phyloP scores from a whole-genome alignment of 92 coral and sea anemone species.

The Palythoa caribaeorum region DNA sequence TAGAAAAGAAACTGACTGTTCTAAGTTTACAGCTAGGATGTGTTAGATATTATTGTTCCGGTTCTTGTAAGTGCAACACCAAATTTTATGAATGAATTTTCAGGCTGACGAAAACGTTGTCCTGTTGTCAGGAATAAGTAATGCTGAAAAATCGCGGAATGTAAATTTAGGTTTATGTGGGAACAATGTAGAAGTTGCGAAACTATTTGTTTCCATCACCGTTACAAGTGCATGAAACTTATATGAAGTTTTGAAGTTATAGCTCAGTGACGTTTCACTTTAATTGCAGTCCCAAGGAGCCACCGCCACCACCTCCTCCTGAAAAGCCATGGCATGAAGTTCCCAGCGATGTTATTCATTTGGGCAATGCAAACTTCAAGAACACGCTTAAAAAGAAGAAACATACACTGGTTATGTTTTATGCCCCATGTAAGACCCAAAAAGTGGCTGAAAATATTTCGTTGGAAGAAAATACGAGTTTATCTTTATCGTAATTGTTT shows the following conservation, averaged over 20 bases:
- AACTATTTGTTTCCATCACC: neutral
- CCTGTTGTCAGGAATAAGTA: too few species aligned
- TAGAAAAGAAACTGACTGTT: too few species aligned
- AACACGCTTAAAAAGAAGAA: slow-evolving; percentile 92
- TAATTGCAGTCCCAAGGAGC: slow-evolving; percentile 89
- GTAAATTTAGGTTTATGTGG: neutral
- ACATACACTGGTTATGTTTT: slow-evolving; percentile 98
- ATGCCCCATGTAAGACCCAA: slow-evolving; percentile 94
- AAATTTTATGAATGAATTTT: too few species aligned
- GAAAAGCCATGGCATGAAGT: slow-evolving; percentile 96
- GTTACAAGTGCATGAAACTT: neutral
- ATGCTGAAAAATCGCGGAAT: neutral
- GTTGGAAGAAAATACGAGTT: neutral
- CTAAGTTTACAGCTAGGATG: too few species aligned
- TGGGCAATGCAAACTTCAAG: slow-evolving; percentile 86
- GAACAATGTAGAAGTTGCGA: neutral
- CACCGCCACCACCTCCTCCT: slow-evolving; percentile 98
- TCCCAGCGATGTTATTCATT: slow-evolving; percentile 80
- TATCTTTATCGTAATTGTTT: too few species aligned
- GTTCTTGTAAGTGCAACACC: too few species aligned
- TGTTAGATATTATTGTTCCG: too few species aligned
- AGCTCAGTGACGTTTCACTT: neutral
- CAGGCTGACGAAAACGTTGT: too few species aligned
- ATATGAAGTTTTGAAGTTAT: neutral
- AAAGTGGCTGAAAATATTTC: neutral